phyloP scores from a whole-genome alignment of 2,888 invertebrate genomes.

The Encarsia formosa region DNA sequence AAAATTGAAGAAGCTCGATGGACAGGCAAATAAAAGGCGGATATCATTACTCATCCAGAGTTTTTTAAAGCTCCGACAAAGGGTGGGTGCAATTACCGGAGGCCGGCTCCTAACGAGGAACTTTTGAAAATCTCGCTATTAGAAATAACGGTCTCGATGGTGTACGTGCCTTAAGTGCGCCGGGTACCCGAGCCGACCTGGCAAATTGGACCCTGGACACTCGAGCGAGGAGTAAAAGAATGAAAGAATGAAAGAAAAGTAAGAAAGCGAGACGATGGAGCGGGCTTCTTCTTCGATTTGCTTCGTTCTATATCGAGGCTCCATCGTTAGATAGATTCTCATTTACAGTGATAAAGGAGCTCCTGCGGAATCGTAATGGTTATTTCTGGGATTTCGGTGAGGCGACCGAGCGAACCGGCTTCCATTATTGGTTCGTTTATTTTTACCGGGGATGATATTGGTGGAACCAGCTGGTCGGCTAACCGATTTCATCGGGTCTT shows the following conservation, averaged over 20 bases:
- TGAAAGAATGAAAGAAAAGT: too few species aligned
- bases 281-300: slow-evolving; percentile 15
- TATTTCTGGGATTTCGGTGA: slow-evolving; percentile 3
- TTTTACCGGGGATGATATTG: too few species aligned
- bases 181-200: too few species aligned
- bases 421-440: slow-evolving; percentile 8
- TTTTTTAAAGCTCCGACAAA: too few species aligned
- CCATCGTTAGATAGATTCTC: slow-evolving; percentile 20
- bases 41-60: too few species aligned
- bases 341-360: slow-evolving; percentile 13
- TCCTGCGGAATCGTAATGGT: not conserved
- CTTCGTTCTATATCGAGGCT: slow-evolving; percentile 2
- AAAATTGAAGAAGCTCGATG: too few species aligned
- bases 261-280: not conserved
- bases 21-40: too few species aligned
- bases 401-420: too few species aligned
- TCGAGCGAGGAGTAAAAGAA: not conserved
- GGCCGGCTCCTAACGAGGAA: slow-evolving; percentile 43
- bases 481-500: too few species aligned
- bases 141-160: slow-evolving; percentile 42
- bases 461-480: too few species aligned
- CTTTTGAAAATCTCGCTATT: slow-evolving; percentile 50
- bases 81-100: slow-evolving; percentile 42
- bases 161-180: slow-evolving; percentile 22
- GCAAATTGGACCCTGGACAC: slow-evolving; percentile 28